These are phyloP conservation scores for Chromoteleia sp. DNA, from an alignment of 2,888 invertebrate genomes.

Conservation along the genomic window DNA sequence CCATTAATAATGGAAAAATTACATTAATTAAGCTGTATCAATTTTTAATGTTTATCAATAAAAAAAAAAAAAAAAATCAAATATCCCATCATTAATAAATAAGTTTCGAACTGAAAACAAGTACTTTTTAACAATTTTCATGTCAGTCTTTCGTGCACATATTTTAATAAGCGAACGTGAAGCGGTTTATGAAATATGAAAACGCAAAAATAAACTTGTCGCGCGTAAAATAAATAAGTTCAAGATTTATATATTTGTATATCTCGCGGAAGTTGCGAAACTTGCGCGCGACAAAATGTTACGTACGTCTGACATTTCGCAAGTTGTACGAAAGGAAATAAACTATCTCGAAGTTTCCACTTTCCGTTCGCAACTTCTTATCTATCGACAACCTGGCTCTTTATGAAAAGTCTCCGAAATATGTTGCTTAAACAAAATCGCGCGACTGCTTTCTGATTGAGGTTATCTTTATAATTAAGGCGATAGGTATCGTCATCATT, in stretches of 20 bases:
- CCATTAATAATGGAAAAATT: no score
- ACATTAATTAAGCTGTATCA: no score
- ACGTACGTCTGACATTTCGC: slow-evolving; percentile 56
- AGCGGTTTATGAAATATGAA: slow-evolving; percentile 7
- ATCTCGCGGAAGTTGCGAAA: slow-evolving; percentile 33
- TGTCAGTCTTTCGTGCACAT: no score
- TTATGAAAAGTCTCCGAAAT: slow-evolving; percentile 6
- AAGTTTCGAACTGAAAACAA: no score
- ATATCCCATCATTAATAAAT: no score
- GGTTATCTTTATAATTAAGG: no score
- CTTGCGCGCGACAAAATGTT: slow-evolving; percentile 48
- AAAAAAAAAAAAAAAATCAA: no score
- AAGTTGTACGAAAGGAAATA: slow-evolving; percentile 54
- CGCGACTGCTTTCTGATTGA: not conserved
- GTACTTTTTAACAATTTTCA: no score
- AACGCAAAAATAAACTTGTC: slow-evolving; percentile 27
- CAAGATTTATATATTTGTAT: slow-evolving; percentile 42
- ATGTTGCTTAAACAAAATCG: slow-evolving; percentile 12
- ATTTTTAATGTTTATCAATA: no score
- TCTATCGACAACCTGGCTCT: slow-evolving; percentile 48
- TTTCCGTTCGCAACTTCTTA: slow-evolving; percentile 44
- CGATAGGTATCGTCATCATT: no score
- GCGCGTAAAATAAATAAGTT: slow-evolving; percentile 35
- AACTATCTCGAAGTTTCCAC: slow-evolving; percentile 55
- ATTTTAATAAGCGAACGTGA: slow-evolving; percentile 7